These are phyloP conservation scores for Sinonovacula constricta DNA, from an alignment of 1,140 invertebrate species.

Conservation along the genomic window DNA sequence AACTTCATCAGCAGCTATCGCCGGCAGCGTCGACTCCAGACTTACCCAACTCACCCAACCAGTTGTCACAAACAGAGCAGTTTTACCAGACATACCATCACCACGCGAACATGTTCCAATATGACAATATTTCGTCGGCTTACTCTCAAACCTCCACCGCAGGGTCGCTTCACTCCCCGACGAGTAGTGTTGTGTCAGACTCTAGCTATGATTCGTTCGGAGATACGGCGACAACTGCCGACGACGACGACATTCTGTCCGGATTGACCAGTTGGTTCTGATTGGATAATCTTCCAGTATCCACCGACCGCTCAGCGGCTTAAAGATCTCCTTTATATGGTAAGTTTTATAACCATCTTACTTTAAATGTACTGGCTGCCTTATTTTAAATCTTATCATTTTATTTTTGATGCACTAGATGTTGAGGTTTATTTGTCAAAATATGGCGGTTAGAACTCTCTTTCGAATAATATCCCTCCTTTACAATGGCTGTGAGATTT, in stretches of 20 bases:
- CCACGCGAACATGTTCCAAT: slow-evolving; percentile 21
- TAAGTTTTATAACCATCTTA: neutral
- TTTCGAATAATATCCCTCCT: no score
- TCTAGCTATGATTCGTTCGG: slow-evolving; percentile 39
- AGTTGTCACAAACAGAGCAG: slow-evolving; percentile 9
- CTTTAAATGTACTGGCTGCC: neutral
- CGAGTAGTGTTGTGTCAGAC: slow-evolving; percentile 46
- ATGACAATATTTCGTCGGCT: slow-evolving; percentile 14
- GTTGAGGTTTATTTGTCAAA: neutral
- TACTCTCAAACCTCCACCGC: slow-evolving; percentile 41
- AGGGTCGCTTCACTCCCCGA: slow-evolving; percentile 44
- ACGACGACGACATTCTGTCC: slow-evolving; percentile 37
- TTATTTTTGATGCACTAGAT: no score
- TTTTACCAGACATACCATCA: slow-evolving; percentile 31
- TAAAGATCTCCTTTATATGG: neutral
- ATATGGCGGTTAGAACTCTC: no score
- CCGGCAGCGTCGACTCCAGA: slow-evolving; percentile 32
- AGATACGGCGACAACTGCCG: slow-evolving; percentile 24
- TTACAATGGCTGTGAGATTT: no score
- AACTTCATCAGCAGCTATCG: neutral
- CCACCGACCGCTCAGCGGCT: no score
- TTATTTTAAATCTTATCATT: neutral
- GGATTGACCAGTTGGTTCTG: slow-evolving; percentile 29
- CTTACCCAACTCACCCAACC: slow-evolving; percentile 16
- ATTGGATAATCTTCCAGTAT: neutral